These are phyloP conservation scores for Eupelmus urozonus DNA, from an alignment of 2,888 invertebrate species.

Conservation along the genomic window DNA sequence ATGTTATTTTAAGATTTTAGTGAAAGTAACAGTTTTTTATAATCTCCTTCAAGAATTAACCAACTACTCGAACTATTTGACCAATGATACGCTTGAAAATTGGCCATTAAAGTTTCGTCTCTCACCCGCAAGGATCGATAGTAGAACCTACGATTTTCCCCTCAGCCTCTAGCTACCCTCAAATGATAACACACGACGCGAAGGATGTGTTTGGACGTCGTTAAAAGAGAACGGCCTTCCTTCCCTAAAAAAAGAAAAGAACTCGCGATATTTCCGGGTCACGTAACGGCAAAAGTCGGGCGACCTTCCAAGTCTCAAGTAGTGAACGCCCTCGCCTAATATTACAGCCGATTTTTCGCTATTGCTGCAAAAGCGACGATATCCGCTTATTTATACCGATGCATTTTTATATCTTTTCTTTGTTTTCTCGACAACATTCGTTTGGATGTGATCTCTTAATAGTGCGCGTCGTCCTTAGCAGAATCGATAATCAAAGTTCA, in stretches of 20 bases:
- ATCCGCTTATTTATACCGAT: conserved; percentile 48
- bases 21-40: no score
- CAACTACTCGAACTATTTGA: no score
- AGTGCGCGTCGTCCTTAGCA: no score
- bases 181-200: conserved; percentile 19
- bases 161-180: no score
- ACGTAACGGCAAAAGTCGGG: conserved; percentile 41
- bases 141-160: no score
- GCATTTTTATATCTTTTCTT: background rate
- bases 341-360: conserved; percentile 47
- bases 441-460: background rate
- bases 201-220: conserved; percentile 26
- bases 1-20: no score
- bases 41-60: no score
- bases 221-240: conserved; percentile 10
- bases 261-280: conserved; percentile 47
- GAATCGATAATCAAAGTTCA: conserved; percentile 42
- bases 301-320: conserved; percentile 50
- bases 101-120: no score
- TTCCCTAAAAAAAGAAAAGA: conserved; percentile 1
- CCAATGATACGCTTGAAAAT: no score
- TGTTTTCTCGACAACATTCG: background rate
- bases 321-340: background rate
- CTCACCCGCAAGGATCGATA: no score
- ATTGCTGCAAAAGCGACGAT: conserved; percentile 50